Evolutionary conservation across 1,140 invertebrate species (phyloP).

Genomic region (Trialeurodes vaporariorum): DNA sequence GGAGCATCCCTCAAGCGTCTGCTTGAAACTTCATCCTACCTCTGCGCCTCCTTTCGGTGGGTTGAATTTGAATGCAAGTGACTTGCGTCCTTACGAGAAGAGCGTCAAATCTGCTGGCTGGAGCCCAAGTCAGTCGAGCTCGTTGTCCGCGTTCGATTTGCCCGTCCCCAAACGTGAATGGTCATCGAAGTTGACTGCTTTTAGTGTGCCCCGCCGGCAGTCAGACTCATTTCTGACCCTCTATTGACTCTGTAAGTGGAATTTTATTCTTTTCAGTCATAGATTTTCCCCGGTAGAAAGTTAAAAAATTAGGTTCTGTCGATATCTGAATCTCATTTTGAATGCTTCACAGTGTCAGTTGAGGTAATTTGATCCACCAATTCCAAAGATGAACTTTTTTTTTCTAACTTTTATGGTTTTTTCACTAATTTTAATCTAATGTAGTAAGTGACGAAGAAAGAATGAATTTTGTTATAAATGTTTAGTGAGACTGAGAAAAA

Average conservation of each 20-base stretch:
- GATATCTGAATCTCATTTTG: too few species aligned
- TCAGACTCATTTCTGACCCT: background rate
- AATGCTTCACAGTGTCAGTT: too few species aligned
- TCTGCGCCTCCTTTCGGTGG: background rate
- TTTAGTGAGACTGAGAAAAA: too few species aligned
- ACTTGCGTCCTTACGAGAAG: background rate
- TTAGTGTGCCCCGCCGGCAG: background rate
- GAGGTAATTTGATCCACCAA: too few species aligned
- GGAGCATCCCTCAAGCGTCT: background rate
- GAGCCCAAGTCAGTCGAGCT: background rate
- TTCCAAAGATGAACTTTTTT: too few species aligned
- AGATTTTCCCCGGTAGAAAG: background rate
- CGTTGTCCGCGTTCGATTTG: background rate
- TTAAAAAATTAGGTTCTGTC: too few species aligned
- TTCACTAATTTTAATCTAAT: too few species aligned
- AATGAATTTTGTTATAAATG: too few species aligned
- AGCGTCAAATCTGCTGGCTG: background rate
- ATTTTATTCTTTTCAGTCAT: background rate
- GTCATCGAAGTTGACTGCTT: background rate
- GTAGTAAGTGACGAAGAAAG: too few species aligned
- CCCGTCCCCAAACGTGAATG: background rate
- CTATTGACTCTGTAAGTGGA: too few species aligned
- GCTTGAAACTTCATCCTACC: background rate
- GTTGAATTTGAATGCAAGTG: background rate
- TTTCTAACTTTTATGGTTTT: too few species aligned